Evolutionary conservation across 2,888 invertebrate genomes (phyloP), one percentile per base, ranked within the genome.

Genomic region (Diaperis boleti): DNA sequence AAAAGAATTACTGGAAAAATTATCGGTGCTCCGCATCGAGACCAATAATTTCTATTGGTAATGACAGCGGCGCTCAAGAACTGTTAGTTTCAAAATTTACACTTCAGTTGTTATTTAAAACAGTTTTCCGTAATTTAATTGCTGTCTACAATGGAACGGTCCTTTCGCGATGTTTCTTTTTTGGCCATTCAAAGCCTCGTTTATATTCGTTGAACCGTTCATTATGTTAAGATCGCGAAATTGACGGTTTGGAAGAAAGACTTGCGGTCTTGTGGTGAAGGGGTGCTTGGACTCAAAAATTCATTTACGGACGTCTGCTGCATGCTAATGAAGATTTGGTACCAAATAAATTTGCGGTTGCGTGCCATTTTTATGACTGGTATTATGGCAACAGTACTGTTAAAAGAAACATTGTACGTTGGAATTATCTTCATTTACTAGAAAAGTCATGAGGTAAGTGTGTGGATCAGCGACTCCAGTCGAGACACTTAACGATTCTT

Each of bases 191-290:
- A 41, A 41, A 41, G 18, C 18, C 41, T 41, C 18, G 11, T 41
- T 41, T 41, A 18, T 17, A 41, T 18, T 41, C 41, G 18, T 8
- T 41, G 18, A 41, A 41, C 17, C 41, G 18, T 35, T 35, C 35
- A 35, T 14, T 35, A 35, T 10, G 11, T 35, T 35, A 14, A 35
- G 14, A 35, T 6, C 2, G 35, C 35, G 11, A 14, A 35, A 13
- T 35, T 35, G 10, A 1, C 35, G 10, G 10, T 35, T 35, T 35
- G 14, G 2, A 14, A 35, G 35, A 11, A 11, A 2, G 14, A 35
- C 11, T 14, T 35, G 35, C 35, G 35, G 35, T 35, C 17, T 42
- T 20, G 26, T n/a, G 26, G 26, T n/a, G 6, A 26, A 26, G 26
- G 20, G 26, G 26, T 26, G 26, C 26, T 26, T 3, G 6, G 3